Evolutionary conservation across 2,888 invertebrate genomes (phyloP).

Genomic region (Ischnus inquisitorius): DNA sequence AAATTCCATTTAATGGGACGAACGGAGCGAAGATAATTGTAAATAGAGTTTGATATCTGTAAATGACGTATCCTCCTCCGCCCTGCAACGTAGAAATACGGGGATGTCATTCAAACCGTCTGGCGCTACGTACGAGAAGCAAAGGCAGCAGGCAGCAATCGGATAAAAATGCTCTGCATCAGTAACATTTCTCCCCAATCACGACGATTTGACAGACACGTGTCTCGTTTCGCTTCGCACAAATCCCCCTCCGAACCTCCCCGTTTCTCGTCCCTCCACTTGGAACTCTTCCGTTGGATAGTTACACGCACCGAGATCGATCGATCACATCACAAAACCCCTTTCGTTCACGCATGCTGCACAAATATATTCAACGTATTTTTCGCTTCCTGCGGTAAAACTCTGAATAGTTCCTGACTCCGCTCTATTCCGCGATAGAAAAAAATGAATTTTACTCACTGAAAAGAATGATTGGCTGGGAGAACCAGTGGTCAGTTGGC

Average conservation of each 20-base stretch:
- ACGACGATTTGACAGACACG: conserved; percentile 54
- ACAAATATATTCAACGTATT: neutral
- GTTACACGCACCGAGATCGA: conserved; percentile 51
- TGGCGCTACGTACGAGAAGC: neutral
- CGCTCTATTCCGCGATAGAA: neutral
- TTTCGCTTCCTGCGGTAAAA: neutral
- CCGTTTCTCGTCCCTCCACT: neutral
- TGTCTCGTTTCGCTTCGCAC: conserved; percentile 48
- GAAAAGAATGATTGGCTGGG: neutral
- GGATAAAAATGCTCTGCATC: conserved; percentile 29
- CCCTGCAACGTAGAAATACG: neutral
- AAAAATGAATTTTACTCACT: neutral
- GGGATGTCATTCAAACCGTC: conserved; percentile 35
- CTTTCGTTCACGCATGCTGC: neutral
- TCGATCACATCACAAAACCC: conserved; percentile 42
- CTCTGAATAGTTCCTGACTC: conserved; percentile 9
- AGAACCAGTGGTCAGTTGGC: too few species aligned
- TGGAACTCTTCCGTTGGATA: conserved; percentile 43
- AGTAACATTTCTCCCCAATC: conserved; percentile 26
- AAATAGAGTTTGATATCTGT: conserved; percentile 15
- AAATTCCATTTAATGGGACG: neutral
- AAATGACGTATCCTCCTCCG: conserved; percentile 28
- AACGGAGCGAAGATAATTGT: neutral
- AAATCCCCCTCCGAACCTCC: conserved; percentile 29
- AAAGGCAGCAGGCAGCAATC: conserved; percentile 6